Evolutionary conservation across 2,888 invertebrate genomes (phyloP).

Genomic region (Caenorhabditis angaria): DNA sequence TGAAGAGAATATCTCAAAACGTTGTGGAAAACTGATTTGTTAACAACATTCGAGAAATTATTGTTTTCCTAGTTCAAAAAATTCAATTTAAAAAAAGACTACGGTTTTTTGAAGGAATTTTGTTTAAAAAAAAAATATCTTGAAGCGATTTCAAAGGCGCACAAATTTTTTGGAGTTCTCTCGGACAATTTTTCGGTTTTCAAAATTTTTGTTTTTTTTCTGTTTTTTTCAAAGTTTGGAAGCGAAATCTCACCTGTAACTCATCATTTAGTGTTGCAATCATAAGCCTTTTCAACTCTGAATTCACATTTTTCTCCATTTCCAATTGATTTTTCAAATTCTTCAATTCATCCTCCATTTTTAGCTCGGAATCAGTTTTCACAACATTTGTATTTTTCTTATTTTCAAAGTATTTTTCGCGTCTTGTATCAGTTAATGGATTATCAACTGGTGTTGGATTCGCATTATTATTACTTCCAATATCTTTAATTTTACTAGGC

Average conservation of each 20-base stretch:
- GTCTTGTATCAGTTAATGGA: neutral
- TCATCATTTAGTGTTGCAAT: conserved; percentile 96
- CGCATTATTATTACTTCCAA: conserved; percentile 28
- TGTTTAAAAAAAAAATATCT: neutral
- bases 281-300: conserved; percentile 88
- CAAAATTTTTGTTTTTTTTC: neutral
- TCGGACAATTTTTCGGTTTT: neutral
- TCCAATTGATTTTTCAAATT: conserved; percentile 37
- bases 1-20: too few relatives aligned
- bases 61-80: neutral
- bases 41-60: neutral
- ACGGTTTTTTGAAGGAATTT: neutral
- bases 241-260: conserved; percentile 76
- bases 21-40: too few relatives aligned
- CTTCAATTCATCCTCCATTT: conserved; percentile 34
- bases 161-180: neutral
- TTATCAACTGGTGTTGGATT: neutral
- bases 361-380: conserved; percentile 3
- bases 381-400: neutral
- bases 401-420: neutral
- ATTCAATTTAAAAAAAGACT: too few relatives aligned
- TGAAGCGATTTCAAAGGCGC: too few relatives aligned
- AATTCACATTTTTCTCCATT: conserved; percentile 80
- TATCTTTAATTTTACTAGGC: neutral
- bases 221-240: conserved; percentile 65